phyloP scores from a whole-genome alignment of 2,797 vertebrate genomes.

The Micropoecilia bifurca region DNA sequence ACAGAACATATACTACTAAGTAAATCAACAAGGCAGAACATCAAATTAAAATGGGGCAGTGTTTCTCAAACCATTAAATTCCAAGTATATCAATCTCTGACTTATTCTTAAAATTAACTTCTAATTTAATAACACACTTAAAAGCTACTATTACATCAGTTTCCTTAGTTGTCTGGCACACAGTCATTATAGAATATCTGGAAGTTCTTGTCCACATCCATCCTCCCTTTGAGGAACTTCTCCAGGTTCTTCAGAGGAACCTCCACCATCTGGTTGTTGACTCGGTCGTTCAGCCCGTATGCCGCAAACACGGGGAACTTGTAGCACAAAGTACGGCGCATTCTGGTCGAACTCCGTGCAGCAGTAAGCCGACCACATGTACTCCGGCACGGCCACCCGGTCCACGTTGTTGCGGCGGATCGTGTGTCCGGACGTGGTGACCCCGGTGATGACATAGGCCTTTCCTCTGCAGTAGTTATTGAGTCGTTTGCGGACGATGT shows the following conservation, averaged over 20 bases:
- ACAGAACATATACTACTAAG: neutral
- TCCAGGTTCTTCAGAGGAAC: constrained; percentile 78
- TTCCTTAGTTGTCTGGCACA: constrained; percentile 58
- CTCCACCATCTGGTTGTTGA: constrained; percentile 78
- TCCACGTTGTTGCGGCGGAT: constrained; percentile 77
- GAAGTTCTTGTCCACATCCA: constrained; percentile 81
- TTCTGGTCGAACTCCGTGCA: constrained; percentile 79
- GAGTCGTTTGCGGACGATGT: constrained; percentile 73
- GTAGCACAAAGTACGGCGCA: constrained; percentile 75
- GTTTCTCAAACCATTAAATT: constrained; percentile 6
- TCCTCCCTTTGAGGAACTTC: constrained; percentile 76
- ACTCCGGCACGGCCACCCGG: constrained; percentile 75
- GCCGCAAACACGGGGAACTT: constrained; percentile 78
- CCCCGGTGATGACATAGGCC: constrained; percentile 72
- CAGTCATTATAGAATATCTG: constrained; percentile 83
- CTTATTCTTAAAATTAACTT: neutral
- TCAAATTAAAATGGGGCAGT: constrained; percentile 2
- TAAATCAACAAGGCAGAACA: neutral
- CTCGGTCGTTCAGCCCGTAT: constrained; percentile 73
- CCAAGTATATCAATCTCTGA: neutral
- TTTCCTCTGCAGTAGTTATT: constrained; percentile 81
- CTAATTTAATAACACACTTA: constrained; percentile 3
- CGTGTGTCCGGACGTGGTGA: constrained; percentile 76
- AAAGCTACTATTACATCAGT: neutral
- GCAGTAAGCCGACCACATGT: constrained; percentile 81